A percentile compares a stretch with the other conserved stretches of the same genome.
phyloP scores from a whole-genome alignment of 2,797 vertebrate genomes.

The Mormyrus hasselquistii region DNA sequence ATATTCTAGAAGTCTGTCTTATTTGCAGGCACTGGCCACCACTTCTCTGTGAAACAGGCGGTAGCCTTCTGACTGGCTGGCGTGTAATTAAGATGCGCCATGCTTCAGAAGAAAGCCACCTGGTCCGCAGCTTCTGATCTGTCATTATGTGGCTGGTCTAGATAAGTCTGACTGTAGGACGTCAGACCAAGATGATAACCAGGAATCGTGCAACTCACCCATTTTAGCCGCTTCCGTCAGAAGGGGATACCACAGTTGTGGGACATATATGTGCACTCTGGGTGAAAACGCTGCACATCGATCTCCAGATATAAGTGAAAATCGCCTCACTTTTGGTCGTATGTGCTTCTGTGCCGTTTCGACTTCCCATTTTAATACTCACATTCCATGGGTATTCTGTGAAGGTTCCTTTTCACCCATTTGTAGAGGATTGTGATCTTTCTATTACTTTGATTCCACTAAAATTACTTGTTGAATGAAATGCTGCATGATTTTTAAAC shows the following conservation, averaged over 20 bases:
- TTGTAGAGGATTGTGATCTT: neutral
- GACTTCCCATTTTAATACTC: neutral
- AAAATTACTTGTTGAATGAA: neutral
- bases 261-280: neutral
- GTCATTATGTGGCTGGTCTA: conserved; percentile 34
- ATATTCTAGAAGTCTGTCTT: neutral
- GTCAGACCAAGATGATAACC: neutral
- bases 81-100: neutral
- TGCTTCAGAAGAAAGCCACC: conserved; percentile 26
- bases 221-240: neutral
- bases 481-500: neutral
- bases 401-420: neutral
- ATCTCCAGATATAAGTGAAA: neutral
- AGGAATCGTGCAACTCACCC: neutral
- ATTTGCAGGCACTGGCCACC: neutral
- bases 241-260: neutral
- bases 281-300: neutral
- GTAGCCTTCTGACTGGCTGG: neutral
- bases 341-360: neutral
- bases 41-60: neutral
- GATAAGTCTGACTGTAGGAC: conserved; percentile 32
- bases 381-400: neutral
- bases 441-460: neutral
- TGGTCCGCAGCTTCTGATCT: conserved; percentile 34
- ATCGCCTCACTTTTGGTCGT: neutral